Evolutionary conservation across 2,797 vertebrate genomes (phyloP).

Genomic region (Anabacerthia variegaticeps): DNA sequence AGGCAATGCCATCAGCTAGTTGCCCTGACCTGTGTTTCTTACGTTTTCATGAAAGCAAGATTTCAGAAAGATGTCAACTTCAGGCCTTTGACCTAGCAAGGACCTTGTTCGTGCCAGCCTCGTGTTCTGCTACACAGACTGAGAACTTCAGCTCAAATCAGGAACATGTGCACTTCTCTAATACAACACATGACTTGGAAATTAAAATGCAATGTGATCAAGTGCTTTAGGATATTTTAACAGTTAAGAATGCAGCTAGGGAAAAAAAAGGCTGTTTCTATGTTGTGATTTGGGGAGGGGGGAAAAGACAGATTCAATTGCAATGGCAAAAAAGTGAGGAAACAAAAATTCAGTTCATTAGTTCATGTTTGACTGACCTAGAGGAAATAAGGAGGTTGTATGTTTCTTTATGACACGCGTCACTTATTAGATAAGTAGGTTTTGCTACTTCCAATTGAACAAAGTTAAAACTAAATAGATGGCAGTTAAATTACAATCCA

Average conservation of each 20-base stretch:
- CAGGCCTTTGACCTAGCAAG: conserved; percentile 76
- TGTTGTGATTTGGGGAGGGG: conserved; percentile 33
- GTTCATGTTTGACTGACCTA: conserved; percentile 80
- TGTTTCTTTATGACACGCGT: conserved; percentile 75
- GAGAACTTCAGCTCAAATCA: conserved; percentile 78
- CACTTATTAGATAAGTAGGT: conserved; percentile 79
- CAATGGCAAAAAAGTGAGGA: conserved; percentile 85
- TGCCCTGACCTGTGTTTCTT: conserved; percentile 74
- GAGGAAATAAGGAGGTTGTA: conserved; percentile 77
- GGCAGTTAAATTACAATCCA: conserved; percentile 88
- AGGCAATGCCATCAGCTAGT: conserved; percentile 63
- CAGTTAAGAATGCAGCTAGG: conserved; percentile 79
- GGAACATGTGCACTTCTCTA: conserved; percentile 79
- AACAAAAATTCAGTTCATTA: conserved; percentile 85
- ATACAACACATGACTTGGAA: conserved; percentile 77
- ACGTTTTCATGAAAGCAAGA: conserved; percentile 71
- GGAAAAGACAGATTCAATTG: conserved; percentile 88
- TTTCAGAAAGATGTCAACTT: conserved; percentile 79
- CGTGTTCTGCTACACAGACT: conserved; percentile 73
- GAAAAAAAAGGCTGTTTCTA: conserved; percentile 70
- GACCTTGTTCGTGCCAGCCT: conserved; percentile 72
- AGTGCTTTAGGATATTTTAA: conserved; percentile 83
- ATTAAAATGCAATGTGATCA: conserved; percentile 79
- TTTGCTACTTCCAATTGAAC: conserved; percentile 81
- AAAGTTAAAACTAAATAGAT: conserved; percentile 90